These are phyloP conservation scores for Neotoxoptera formosana DNA, from an alignment of 1,140 invertebrate species.

Conservation along the genomic window DNA sequence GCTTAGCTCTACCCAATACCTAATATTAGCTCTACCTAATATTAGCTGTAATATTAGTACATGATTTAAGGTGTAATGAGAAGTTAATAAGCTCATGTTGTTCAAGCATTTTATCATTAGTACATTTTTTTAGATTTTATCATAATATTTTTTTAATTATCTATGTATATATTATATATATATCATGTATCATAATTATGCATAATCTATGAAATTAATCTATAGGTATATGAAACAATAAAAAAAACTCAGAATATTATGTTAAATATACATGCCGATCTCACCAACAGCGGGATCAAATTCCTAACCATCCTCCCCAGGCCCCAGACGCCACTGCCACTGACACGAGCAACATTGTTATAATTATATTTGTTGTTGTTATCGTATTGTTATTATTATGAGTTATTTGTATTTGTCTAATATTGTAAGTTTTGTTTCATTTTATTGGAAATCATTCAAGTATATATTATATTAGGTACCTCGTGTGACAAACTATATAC, in stretches of 20 bases:
- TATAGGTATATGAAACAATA: neutral
- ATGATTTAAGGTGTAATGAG: no score
- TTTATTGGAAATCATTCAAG: neutral
- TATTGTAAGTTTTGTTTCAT: neutral
- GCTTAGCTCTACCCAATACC: no score
- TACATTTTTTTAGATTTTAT: no score
- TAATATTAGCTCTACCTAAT: no score
- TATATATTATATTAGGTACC: neutral
- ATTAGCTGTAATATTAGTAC: no score
- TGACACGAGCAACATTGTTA: neutral
- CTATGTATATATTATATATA: no score
- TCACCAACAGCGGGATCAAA: neutral
- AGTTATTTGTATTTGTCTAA: neutral
- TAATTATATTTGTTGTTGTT: neutral
- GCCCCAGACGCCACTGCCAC: neutral
- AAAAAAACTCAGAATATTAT: neutral
- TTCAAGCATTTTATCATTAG: no score
- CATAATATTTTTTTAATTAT: no score
- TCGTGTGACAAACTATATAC: neutral
- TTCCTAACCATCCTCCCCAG: neutral
- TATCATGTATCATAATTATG: no score
- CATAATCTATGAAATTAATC: neutral
- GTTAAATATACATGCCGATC: neutral
- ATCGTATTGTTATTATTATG: neutral
- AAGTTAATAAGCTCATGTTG: no score